Conservation (phyloP, 2,888 invertebrate genomes). For the Ichneumoninae sp. region DNA sequence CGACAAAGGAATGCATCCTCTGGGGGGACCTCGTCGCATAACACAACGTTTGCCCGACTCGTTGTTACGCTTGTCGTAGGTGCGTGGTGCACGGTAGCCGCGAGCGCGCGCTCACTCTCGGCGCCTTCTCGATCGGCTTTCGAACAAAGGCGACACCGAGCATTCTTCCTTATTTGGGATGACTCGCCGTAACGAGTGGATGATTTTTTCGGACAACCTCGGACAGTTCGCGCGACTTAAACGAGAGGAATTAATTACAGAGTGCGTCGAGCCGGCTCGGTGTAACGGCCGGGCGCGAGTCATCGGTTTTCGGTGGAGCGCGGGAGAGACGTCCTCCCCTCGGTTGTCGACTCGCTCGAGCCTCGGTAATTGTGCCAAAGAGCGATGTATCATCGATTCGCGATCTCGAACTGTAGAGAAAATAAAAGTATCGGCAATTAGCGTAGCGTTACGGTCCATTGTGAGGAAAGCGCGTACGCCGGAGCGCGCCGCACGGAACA, state of each 20-base stretch:
- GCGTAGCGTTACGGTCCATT: not conserved
- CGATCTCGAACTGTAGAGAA: not conserved
- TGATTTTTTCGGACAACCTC: slow-evolving; percentile 1
- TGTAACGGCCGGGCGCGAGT: not conserved
- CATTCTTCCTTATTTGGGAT: slow-evolving; percentile 31
- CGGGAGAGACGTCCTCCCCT: not conserved
- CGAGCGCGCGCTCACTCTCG: slow-evolving; percentile 7
- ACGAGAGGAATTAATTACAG: slow-evolving; percentile 19
- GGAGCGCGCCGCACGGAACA: not conserved
- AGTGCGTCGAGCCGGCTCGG: slow-evolving; percentile 5
- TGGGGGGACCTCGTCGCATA: not conserved
- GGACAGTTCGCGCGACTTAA: not conserved
- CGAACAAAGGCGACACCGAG: slow-evolving; percentile 31
- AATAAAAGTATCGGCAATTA: no score
- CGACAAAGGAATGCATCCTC: slow-evolving; percentile 51
- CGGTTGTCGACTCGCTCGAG: not conserved
- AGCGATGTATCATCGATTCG: not conserved
- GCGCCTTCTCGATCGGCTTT: slow-evolving; percentile 39
- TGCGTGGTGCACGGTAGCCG: slow-evolving; percentile 4
- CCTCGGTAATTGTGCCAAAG: not conserved
- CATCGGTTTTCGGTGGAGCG: not conserved
- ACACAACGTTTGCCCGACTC: slow-evolving; percentile 8
- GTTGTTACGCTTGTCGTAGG: slow-evolving; percentile 42
- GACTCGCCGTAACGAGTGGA: slow-evolving; percentile 12
- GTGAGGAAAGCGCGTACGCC: not conserved